Evolutionary conservation across 2,797 vertebrate genomes (phyloP).

Genomic region (Tapera naevia): DNA sequence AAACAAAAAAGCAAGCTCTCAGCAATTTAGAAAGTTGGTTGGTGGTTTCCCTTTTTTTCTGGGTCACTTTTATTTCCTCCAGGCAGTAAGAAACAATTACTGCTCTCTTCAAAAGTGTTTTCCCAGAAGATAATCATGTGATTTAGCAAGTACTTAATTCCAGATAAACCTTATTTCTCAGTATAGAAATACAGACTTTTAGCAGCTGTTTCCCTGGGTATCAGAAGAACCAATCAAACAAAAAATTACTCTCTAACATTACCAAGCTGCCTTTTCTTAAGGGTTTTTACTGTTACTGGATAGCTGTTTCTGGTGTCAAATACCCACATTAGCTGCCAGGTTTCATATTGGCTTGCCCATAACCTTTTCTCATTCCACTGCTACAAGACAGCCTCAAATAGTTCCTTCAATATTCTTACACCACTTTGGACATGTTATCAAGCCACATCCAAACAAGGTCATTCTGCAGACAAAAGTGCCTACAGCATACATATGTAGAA

Average conservation of each 20-base stretch:
- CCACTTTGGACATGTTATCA: background rate
- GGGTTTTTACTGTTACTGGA: background rate
- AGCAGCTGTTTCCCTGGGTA: background rate
- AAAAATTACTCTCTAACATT: background rate
- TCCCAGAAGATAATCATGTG: background rate
- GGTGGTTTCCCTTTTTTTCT: conserved; percentile 1
- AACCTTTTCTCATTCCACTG: background rate
- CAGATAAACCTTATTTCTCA: background rate
- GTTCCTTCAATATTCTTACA: background rate
- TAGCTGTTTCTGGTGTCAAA: background rate
- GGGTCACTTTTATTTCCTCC: conserved; percentile 11
- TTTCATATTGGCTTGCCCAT: background rate
- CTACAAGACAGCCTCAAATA: background rate
- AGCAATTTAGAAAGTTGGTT: conserved; percentile 10
- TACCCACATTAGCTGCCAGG: background rate
- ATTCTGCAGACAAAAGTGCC: background rate
- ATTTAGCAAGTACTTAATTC: background rate
- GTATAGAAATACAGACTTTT: background rate
- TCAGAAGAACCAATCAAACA: background rate
- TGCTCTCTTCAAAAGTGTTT: background rate
- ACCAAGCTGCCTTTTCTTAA: background rate
- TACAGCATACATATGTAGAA: background rate
- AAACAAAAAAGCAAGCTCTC: background rate
- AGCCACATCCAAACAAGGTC: background rate
- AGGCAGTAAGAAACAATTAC: conserved; percentile 4